Evolutionary conservation across 2,888 invertebrate genomes (phyloP).

Genomic region (Yponomeuta plumbellus): DNA sequence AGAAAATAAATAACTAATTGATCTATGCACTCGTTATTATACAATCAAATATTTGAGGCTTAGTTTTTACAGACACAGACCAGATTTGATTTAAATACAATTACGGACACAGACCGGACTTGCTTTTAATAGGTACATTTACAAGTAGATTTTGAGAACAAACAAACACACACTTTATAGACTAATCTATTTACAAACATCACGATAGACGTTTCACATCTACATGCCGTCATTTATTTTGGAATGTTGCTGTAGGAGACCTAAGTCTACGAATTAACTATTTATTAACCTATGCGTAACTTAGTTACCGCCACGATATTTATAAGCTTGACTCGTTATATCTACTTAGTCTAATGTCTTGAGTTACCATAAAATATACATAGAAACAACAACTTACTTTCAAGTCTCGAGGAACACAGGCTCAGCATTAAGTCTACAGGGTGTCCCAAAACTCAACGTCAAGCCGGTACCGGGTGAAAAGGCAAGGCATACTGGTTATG

Average conservation of each 20-base stretch:
- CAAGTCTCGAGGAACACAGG: background rate
- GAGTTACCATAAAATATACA: background rate
- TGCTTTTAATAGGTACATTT: too few relatives aligned
- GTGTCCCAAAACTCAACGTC: too few relatives aligned
- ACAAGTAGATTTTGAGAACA: background rate
- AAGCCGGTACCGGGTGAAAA: too few relatives aligned
- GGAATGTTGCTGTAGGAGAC: conserved; percentile 71
- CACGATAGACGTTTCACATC: conserved; percentile 3
- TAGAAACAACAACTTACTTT: conserved; percentile 4
- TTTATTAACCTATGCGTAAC: background rate
- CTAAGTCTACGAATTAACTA: conserved; percentile 17
- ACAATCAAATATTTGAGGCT: too few relatives aligned
- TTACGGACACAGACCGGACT: too few relatives aligned
- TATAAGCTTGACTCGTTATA: background rate
- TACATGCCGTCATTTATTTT: conserved; percentile 33
- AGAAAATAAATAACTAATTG: too few relatives aligned
- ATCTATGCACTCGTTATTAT: too few relatives aligned
- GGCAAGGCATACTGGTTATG: too few relatives aligned
- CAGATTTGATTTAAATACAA: too few relatives aligned
- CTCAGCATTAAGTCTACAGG: too few relatives aligned
- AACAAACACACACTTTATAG: background rate
- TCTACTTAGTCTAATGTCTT: conserved; percentile 3
- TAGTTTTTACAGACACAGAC: too few relatives aligned
- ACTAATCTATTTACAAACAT: background rate
- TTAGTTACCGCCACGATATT: conserved; percentile 10